A percentile compares a stretch with the other conserved stretches of the same genome.
These are phyloP conservation scores for Salarias fasciatus DNA, from an alignment of 2,797 vertebrate species.

Conservation along the genomic window DNA sequence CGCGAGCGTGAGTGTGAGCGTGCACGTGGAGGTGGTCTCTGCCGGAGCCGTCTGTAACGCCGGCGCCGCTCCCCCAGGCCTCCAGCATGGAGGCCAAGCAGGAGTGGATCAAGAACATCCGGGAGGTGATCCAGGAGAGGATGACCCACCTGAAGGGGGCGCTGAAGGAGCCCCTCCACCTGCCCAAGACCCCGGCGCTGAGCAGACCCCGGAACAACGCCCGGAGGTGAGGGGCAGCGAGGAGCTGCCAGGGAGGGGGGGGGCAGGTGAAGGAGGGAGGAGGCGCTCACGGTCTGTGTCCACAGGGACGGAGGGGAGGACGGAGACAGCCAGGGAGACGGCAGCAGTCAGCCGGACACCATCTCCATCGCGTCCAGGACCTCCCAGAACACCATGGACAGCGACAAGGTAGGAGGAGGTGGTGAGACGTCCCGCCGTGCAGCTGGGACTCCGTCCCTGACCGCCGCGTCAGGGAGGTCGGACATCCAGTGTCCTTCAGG, in stretches of 20 bases:
- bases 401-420: constrained; percentile 97
- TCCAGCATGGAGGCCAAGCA: constrained; percentile 96
- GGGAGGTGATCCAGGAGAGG: constrained; percentile 98
- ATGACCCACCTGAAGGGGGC: constrained; percentile 98
- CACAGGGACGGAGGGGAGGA: constrained; percentile 93
- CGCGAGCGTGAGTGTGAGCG: no score
- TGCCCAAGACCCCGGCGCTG: constrained; percentile 92
- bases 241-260: no score
- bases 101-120: constrained; percentile 98
- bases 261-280: no score
- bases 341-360: constrained; percentile 96
- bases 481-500: no score
- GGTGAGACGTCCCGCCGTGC: no score
- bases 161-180: constrained; percentile 94
- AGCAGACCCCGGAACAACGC: constrained; percentile 91
- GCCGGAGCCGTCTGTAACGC: no score
- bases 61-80: constrained; percentile 77
- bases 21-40: no score
- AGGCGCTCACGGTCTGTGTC: constrained; percentile 15
- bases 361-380: constrained; percentile 97
- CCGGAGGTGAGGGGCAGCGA: constrained; percentile 84
- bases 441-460: no score
- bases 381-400: constrained; percentile 98
- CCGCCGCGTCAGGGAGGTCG: no score
- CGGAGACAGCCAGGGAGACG: constrained; percentile 95